Evolutionary conservation across 2,113 vertebrate genomes (phyloP).

Genomic region (Anarhynchus alexandrinus): DNA sequence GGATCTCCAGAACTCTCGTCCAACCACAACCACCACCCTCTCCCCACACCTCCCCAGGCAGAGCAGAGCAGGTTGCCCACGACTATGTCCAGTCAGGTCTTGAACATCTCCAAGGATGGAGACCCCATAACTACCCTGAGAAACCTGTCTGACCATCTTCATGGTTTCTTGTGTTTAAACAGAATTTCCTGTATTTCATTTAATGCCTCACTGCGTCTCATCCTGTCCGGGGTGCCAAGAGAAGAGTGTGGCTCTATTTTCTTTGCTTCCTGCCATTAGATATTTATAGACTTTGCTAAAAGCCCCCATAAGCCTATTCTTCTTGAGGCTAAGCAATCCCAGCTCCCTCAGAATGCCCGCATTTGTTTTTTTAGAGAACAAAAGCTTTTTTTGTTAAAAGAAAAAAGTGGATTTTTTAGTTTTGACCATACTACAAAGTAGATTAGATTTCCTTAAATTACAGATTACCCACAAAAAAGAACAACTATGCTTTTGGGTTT

Average conservation of each 20-base stretch:
- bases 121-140: neutral
- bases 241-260: neutral
- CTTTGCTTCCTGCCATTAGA: neutral
- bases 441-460: neutral
- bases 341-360: neutral
- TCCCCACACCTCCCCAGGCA: neutral
- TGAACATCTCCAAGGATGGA: neutral
- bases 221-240: neutral
- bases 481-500: neutral
- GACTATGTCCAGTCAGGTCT: neutral
- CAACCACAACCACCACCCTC: accelerated
- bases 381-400: neutral
- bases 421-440: neutral
- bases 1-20: neutral
- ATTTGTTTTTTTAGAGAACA: neutral
- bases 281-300: neutral
- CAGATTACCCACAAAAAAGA: neutral
- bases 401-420: neutral
- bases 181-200: neutral
- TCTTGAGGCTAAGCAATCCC: neutral
- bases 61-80: neutral
- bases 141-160: neutral
- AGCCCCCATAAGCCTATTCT: neutral
- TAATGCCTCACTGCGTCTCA: neutral
- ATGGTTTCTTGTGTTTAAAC: neutral